Percentiles rank a stretch among this genome's conserved stretches.
These are phyloP conservation scores for Dromiciops gliroides DNA, from an alignment of 2,113 vertebrate species.

Conservation along the genomic window DNA sequence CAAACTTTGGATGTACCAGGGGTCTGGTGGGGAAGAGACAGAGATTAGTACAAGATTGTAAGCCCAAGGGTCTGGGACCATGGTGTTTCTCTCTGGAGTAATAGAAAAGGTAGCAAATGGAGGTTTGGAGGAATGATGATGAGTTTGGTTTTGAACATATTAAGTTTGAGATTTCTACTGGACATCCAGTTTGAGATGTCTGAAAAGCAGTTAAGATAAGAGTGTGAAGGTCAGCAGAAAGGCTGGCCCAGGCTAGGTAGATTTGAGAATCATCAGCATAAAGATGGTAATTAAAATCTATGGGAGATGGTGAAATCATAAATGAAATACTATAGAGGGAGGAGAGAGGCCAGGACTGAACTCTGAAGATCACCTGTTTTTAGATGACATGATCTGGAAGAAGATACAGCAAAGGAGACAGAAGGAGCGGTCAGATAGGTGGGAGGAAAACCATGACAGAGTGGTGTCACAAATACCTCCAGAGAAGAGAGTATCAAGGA, in stretches of 20 bases:
- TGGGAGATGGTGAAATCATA: neutral
- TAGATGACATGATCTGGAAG: neutral
- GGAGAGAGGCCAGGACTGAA: neutral
- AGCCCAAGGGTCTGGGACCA: neutral
- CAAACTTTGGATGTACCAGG: neutral
- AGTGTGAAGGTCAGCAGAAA: neutral
- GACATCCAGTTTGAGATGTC: neutral
- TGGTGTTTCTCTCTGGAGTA: neutral
- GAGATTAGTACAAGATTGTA: neutral
- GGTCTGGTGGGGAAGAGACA: too few species aligned
- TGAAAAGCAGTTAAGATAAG: neutral
- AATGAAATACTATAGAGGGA: neutral
- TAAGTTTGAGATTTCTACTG: neutral
- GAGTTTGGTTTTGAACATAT: neutral
- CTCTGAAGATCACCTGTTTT: neutral
- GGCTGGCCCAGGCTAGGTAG: neutral
- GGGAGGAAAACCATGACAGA: neutral
- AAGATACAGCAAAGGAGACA: neutral
- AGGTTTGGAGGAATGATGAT: neutral
- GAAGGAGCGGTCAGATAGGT: neutral
- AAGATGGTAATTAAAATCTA: neutral
- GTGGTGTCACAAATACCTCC: neutral
- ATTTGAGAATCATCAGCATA: neutral
- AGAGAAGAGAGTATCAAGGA: neutral
- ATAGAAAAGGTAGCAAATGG: neutral